A percentile compares a stretch with the other conserved stretches of the same genome.
These are phyloP conservation scores for Aleiodes testaceus DNA, from an alignment of 2,888 invertebrate genomes.

Conservation along the genomic window DNA sequence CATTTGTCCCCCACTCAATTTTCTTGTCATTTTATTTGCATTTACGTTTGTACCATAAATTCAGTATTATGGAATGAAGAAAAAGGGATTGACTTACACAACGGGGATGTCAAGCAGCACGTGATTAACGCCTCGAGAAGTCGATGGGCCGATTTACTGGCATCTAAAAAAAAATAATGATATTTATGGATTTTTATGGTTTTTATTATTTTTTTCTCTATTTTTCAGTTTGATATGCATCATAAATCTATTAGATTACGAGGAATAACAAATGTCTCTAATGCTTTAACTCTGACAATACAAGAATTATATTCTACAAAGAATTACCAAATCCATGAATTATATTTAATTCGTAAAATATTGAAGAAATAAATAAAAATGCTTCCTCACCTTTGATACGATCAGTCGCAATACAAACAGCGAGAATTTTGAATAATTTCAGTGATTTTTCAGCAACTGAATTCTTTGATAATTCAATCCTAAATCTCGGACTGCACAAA, in stretches of 20 bases:
- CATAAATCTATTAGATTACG: too few relatives aligned
- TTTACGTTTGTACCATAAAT: slow-evolving; percentile 39
- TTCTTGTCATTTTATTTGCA: slow-evolving; percentile 12
- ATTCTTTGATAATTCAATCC: slow-evolving; percentile 72
- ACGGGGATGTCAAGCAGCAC: slow-evolving; percentile 65
- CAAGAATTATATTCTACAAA: too few relatives aligned
- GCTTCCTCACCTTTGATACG: slow-evolving; percentile 59
- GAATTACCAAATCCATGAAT: too few relatives aligned
- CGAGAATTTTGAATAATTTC: slow-evolving; percentile 61
- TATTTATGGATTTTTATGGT: background rate
- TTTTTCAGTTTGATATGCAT: too few relatives aligned
- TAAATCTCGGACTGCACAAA: slow-evolving; percentile 76
- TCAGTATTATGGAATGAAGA: slow-evolving; percentile 36
- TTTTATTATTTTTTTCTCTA: too few relatives aligned
- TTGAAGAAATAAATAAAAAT: background rate
- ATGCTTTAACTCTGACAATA: too few relatives aligned
- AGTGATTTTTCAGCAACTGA: slow-evolving; percentile 60
- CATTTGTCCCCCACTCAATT: slow-evolving; percentile 21
- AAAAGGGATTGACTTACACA: slow-evolving; percentile 61
- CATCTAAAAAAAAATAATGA: slow-evolving; percentile 57
- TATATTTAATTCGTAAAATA: too few relatives aligned
- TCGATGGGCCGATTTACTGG: slow-evolving; percentile 66
- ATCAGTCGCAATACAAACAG: slow-evolving; percentile 62
- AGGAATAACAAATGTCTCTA: too few relatives aligned
- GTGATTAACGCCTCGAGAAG: slow-evolving; percentile 69